phyloP scores from a whole-genome alignment of 1,140 invertebrate genomes.

The Brachionus manjavacas region DNA sequence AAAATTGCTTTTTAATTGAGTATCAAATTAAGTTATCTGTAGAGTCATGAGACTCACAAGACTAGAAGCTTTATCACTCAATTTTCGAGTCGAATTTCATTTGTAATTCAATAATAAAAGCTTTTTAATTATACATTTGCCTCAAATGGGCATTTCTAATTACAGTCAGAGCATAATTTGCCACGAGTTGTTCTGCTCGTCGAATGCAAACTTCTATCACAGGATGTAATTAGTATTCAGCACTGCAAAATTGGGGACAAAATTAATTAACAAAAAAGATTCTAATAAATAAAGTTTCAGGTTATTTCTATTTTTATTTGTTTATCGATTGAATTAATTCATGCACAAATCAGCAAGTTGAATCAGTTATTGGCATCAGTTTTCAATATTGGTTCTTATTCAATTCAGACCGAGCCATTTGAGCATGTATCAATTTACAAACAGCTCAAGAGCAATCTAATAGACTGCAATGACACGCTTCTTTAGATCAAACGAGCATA shows the following conservation, averaged over 20 bases:
- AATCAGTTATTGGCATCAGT: not conserved
- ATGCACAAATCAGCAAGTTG: not conserved
- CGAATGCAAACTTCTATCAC: not conserved
- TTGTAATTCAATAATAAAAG: slow-evolving; percentile 19
- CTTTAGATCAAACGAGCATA: not conserved
- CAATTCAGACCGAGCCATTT: not conserved
- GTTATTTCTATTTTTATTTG: not conserved
- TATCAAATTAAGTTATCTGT: slow-evolving; percentile 3
- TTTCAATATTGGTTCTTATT: not conserved
- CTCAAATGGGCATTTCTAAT: not conserved
- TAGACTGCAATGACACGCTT: not conserved
- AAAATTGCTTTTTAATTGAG: slow-evolving; percentile 10
- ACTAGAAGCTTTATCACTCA: not conserved
- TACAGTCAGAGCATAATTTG: not conserved
- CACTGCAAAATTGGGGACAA: not conserved
- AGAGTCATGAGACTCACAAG: not conserved
- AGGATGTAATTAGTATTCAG: not conserved
- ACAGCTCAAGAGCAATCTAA: not conserved
- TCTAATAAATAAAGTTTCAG: not conserved
- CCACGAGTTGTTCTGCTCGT: not conserved
- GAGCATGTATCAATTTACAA: not conserved
- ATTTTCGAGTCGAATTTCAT: not conserved
- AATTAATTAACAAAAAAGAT: not conserved
- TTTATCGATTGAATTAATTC: not conserved
- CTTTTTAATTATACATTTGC: not conserved